Percentiles rank a stretch among this genome's conserved stretches.
Conservation (phyloP, 2,888 invertebrate genomes). For the Trisateles emortualis region DNA sequence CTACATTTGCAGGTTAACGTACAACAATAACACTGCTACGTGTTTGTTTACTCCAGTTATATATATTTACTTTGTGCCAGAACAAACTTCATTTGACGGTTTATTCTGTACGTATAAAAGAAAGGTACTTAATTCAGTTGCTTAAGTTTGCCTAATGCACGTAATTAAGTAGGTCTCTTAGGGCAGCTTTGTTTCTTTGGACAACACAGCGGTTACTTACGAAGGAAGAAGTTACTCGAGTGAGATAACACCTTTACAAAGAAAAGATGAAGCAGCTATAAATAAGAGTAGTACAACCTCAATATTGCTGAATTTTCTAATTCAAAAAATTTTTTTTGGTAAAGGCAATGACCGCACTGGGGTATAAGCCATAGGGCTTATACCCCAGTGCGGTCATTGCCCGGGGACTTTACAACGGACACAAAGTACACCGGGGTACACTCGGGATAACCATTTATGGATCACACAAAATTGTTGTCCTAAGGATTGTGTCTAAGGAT, state of each 20-base stretch:
- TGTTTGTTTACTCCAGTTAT: slow-evolving; percentile 20
- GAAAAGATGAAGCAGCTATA: not conserved
- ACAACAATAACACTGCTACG: slow-evolving; percentile 4
- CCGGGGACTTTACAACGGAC: no score
- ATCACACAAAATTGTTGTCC: no score
- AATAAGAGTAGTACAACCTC: not conserved
- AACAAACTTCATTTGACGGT: slow-evolving; percentile 27
- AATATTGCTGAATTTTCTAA: not conserved
- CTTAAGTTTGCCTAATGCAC: slow-evolving; percentile 35
- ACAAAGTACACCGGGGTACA: no score
- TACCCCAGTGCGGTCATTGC: no score
- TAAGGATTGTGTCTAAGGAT: no score
- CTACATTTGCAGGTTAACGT: slow-evolving; percentile 1
- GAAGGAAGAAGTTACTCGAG: slow-evolving; percentile 5
- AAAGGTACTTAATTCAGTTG: slow-evolving; percentile 38
- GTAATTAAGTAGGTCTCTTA: slow-evolving; percentile 33
- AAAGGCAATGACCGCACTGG: no score
- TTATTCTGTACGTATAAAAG: slow-evolving; percentile 36
- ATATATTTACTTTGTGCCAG: slow-evolving; percentile 24
- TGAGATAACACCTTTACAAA: slow-evolving; percentile 12
- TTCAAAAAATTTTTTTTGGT: no score
- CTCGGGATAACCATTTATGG: no score
- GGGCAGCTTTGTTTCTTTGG: slow-evolving; percentile 29
- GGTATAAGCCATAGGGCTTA: no score
- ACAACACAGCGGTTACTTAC: slow-evolving; percentile 15